phyloP scores from a whole-genome alignment of 2,113 vertebrate genomes.

The Ceratotherium simum region DNA sequence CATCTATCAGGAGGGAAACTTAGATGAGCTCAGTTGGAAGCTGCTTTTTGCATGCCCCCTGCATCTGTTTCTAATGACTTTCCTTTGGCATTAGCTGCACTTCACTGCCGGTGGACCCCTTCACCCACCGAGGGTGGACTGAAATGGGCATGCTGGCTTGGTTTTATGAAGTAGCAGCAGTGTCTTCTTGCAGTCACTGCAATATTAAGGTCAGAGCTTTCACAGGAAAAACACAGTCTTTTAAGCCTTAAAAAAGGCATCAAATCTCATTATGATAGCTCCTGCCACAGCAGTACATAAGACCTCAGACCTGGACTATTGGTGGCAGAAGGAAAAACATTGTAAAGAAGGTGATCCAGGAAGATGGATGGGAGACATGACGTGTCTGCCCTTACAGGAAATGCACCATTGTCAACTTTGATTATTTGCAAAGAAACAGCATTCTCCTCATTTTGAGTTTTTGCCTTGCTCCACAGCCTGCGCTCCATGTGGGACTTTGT shows the following conservation, averaged over 20 bases:
- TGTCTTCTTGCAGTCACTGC: neutral
- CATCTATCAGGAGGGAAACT: neutral
- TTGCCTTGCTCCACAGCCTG: neutral
- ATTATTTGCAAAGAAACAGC: neutral
- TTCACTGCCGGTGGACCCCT: conserved; percentile 26
- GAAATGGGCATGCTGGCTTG: neutral
- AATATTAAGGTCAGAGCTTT: conserved; percentile 35
- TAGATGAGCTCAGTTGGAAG: conserved; percentile 42
- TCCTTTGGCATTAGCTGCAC: conserved; percentile 28
- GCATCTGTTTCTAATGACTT: conserved; percentile 62
- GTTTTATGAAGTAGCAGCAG: conserved; percentile 54
- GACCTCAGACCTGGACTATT: neutral
- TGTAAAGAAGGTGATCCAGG: neutral
- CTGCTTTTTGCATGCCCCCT: conserved; percentile 41
- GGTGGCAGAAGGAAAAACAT: conserved; percentile 20
- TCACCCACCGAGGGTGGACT: neutral
- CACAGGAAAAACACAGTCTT: conserved; percentile 2
- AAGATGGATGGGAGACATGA: neutral
- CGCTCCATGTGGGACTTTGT: neutral
- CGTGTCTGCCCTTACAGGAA: neutral
- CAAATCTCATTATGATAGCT: neutral
- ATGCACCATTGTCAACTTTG: neutral
- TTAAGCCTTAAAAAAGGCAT: conserved; percentile 33
- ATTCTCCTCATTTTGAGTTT: neutral
- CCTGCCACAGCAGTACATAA: neutral